Evolutionary conservation across 2,888 invertebrate genomes (phyloP).

Genomic region (Tachina fera): DNA sequence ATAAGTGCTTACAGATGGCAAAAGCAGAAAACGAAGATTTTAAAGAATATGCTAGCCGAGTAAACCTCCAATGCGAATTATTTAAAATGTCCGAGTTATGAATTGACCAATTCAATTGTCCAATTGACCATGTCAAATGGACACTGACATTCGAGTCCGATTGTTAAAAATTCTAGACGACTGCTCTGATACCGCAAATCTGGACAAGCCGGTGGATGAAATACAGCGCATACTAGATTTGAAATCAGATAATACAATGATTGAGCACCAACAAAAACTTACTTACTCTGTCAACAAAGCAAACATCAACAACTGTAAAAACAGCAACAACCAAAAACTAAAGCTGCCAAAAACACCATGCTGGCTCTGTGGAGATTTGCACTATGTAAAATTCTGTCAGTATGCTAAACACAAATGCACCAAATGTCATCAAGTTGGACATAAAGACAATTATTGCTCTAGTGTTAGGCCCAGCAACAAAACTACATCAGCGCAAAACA

Average conservation of each 20-base stretch:
- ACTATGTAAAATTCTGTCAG: slow-evolving; percentile 14
- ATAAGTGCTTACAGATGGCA: slow-evolving; percentile 39
- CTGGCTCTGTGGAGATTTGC: slow-evolving; percentile 14
- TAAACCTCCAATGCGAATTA: slow-evolving; percentile 46
- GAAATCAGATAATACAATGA: slow-evolving; percentile 30
- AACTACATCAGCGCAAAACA: too few species aligned
- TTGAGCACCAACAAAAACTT: slow-evolving; percentile 24
- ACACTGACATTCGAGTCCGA: slow-evolving; percentile 32
- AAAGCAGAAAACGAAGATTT: slow-evolving; percentile 45
- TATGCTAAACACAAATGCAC: slow-evolving; percentile 27
- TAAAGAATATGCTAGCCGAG: slow-evolving; percentile 32
- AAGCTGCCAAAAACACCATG: slow-evolving; percentile 21
- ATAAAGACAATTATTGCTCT: slow-evolving; percentile 3
- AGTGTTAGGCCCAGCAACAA: too few species aligned
- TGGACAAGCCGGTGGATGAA: slow-evolving; percentile 42
- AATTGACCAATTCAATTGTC: slow-evolving; percentile 47
- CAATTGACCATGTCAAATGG: slow-evolving; percentile 22
- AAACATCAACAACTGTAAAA: not conserved
- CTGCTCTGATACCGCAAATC: not conserved
- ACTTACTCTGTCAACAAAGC: not conserved
- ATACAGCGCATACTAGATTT: slow-evolving; percentile 35
- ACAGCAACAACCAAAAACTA: slow-evolving; percentile 7
- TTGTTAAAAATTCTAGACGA: slow-evolving; percentile 45
- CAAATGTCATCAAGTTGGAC: slow-evolving; percentile 28
- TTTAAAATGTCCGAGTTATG: slow-evolving; percentile 35